These are phyloP conservation scores for Balaenoptera acutorostrata DNA, from an alignment of 2,113 vertebrate genomes.

Conservation along the genomic window DNA sequence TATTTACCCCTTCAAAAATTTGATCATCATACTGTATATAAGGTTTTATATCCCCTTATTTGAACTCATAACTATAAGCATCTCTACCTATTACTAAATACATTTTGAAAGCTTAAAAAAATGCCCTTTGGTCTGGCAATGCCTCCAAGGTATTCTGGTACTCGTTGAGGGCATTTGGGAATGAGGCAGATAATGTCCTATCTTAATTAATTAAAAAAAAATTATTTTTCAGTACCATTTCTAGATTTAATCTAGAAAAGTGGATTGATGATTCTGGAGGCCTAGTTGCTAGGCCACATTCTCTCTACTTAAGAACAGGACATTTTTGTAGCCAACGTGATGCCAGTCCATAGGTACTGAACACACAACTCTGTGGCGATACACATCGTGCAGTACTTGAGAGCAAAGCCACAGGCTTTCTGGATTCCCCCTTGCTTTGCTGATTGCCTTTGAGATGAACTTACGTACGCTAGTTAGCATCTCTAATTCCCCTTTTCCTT, in stretches of 20 bases:
- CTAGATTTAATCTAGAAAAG: neutral
- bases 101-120: neutral
- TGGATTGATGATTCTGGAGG: neutral
- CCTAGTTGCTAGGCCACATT: neutral
- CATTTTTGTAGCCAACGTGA: neutral
- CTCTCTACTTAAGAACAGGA: neutral
- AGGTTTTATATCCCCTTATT: neutral
- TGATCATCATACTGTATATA: neutral
- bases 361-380: too few species aligned
- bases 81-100: neutral
- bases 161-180: neutral
- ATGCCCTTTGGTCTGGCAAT: neutral
- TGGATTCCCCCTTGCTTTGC: neutral
- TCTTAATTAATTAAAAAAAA: neutral
- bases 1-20: neutral
- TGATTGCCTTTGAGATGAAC: neutral
- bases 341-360: neutral
- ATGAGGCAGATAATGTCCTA: neutral
- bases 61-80: neutral
- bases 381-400: fast-evolving
- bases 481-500: neutral
- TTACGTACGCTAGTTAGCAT: neutral
- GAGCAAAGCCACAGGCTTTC: neutral
- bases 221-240: neutral
- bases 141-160: neutral